These are phyloP conservation scores for Pammene fasciana DNA, from an alignment of 2,888 invertebrate species.

Conservation along the genomic window DNA sequence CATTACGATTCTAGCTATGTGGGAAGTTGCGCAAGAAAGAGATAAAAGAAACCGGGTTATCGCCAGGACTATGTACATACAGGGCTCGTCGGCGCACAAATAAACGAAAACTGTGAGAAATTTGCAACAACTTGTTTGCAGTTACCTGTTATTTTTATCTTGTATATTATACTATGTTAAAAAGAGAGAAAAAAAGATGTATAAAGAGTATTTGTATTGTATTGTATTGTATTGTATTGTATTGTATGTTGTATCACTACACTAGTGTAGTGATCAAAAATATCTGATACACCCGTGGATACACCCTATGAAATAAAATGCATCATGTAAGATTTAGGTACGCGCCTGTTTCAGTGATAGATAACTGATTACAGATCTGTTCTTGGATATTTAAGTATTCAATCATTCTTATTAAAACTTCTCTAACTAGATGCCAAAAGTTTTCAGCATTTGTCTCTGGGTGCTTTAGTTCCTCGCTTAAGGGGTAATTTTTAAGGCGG, in stretches of 20 bases:
- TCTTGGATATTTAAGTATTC: neutral
- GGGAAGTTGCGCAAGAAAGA: constrained; percentile 28
- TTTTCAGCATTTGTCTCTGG: constrained; percentile 11
- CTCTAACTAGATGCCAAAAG: neutral
- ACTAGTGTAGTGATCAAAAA: no score
- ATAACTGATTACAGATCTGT: no score
- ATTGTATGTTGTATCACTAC: no score
- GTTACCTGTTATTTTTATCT: neutral
- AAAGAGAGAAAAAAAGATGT: no score
- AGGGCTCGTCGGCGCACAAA: constrained; percentile 5
- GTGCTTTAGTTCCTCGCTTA: constrained; percentile 11
- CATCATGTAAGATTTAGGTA: neutral
- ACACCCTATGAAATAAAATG: no score
- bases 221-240: no score
- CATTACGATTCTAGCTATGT: constrained; percentile 23
- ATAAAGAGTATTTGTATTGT: no score
- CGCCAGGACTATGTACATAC: constrained; percentile 5
- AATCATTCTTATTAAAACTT: neutral
- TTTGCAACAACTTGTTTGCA: neutral
- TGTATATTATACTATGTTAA: no score
- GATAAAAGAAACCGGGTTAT: constrained; percentile 34
- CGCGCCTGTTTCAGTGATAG: neutral
- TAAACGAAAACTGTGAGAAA: constrained; percentile 10
- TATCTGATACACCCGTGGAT: no score
- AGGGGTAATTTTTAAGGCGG: no score